Evolutionary conservation across 2,113 vertebrate species (phyloP), one percentile per base, ranked within the genome.

Genomic region (Perognathus longimembris): DNA sequence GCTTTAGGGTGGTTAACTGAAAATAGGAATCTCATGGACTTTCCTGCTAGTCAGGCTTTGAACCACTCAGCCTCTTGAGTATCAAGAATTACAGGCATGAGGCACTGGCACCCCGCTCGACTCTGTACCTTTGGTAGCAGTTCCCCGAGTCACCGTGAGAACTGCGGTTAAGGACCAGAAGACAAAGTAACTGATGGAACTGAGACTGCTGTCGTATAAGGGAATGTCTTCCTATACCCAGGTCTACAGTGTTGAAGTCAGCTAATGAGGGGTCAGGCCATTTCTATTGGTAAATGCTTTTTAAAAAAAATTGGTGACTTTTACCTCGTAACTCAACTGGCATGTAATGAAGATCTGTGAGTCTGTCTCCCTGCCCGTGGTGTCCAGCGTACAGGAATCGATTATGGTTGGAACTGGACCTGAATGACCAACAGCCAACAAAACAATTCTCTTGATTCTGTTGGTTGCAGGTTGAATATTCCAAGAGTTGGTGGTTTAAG

Each of bases 321-420:
- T 6, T 54, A 54, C 50, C 14, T 75, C 69, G 63, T 20, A 78
- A 42, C 18, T 70, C 32, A n/a, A 74, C 67, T 12, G n/a, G 34
- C 50, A 45, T 54, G 84, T 24, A 50, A 1, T 90, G 86, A 94
- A 79, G 67, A 82, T 82, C 61, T 86, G 3, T 69, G 57, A 71
- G n/a, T 63, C 63, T 94, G n/a, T 63, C 63, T 94, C 89, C 80
- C 57, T 92, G 30, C n/a, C 54, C 54, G n/a, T 85, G 26, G 20
- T 42, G 21, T 95, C 26, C 85, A 61, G 26, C 26, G 59, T 28
- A 59, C 1, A 28, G 77, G 66, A 59, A 71, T 50, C 40, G 63
- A 67, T 0, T 78, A 87, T 76, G 78, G 78, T 42, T 67, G 50
- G 32, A 86, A 85, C 66, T 67, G 22, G 85, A 85, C 21, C 70